A percentile compares a stretch with the other conserved stretches of the same genome.
phyloP scores from a whole-genome alignment of 2,113 vertebrate species.

The Hemiscyllium ocellatum region DNA sequence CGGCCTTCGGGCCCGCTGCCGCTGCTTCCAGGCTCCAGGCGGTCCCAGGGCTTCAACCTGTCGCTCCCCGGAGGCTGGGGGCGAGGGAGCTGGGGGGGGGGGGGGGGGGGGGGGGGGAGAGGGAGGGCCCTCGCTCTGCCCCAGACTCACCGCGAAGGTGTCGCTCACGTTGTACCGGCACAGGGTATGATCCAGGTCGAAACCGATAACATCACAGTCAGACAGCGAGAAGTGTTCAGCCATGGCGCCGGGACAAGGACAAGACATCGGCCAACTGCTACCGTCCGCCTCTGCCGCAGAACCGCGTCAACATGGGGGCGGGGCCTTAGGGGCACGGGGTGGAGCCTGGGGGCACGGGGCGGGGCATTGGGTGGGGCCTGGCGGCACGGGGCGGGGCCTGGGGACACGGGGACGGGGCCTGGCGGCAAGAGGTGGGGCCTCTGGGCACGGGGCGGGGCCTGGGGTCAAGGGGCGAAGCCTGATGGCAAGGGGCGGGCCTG shows the following conservation, averaged over 20 bases:
- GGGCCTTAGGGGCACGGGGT: not conserved
- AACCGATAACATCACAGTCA: conserved; percentile 77
- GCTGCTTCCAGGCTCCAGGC: no score
- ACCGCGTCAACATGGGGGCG: not conserved
- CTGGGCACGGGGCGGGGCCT: not conserved
- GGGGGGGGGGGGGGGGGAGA: no score
- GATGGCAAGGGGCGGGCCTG: no score
- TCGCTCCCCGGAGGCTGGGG: no score
- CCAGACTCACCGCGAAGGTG: conserved; percentile 73
- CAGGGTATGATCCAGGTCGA: conserved; percentile 87
- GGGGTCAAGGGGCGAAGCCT: not conserved
- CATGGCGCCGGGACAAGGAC: conserved; percentile 52
- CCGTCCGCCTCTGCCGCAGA: not conserved
- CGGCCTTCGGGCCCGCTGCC: no score
- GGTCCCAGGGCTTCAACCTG: no score
- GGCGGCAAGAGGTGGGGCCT: not conserved
- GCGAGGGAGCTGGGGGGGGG: no score
- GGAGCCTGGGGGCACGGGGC: not conserved
- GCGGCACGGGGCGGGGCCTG: not conserved
- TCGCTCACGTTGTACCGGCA: conserved; percentile 77
- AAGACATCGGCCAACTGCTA: not conserved
- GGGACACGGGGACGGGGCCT: not conserved
- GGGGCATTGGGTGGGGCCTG: not conserved
- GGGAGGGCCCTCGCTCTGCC: not conserved
- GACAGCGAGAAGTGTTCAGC: conserved; percentile 68